Conservation (phyloP, 2,797 vertebrate species). For the Kryptolebias ocellatus region DNA sequence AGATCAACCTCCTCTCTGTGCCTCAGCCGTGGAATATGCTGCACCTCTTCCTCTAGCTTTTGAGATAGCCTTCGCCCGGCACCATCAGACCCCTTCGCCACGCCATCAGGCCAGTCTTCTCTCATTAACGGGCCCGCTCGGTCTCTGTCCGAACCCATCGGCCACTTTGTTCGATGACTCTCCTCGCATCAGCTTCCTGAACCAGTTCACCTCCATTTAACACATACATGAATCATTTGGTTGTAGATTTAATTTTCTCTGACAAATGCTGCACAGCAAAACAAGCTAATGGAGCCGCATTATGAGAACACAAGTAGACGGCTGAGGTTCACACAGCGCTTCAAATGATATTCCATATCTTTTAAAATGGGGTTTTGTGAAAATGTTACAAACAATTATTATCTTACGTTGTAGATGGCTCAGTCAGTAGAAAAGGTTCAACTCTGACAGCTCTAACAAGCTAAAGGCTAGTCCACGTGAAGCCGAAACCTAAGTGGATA, state of each 20-base stretch:
- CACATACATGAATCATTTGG: slow-evolving; percentile 6
- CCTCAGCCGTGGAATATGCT: slow-evolving; percentile 37
- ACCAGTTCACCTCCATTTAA: slow-evolving; percentile 8
- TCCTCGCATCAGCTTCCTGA: slow-evolving; percentile 8
- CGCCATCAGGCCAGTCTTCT: not conserved
- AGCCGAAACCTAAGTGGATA: too few species aligned
- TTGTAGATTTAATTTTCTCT: slow-evolving; percentile 13
- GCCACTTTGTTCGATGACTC: not conserved
- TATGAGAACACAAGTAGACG: too few species aligned
- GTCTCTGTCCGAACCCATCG: slow-evolving; percentile 4
- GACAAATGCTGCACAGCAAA: slow-evolving; percentile 8
- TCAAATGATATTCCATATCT: too few species aligned
- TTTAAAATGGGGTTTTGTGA: too few species aligned
- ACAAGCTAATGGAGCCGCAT: too few species aligned
- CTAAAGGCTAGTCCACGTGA: too few species aligned
- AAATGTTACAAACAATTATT: too few species aligned
- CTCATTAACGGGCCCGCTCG: not conserved
- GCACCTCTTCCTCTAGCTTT: slow-evolving; percentile 23
- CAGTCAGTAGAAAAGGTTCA: too few species aligned
- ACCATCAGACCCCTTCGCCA: slow-evolving; percentile 10
- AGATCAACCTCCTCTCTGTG: slow-evolving; percentile 48
- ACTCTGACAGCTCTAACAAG: too few species aligned
- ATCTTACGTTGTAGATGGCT: too few species aligned
- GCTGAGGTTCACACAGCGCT: too few species aligned
- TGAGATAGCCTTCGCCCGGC: slow-evolving; percentile 40